These are phyloP conservation scores for Hydrolagus colliei DNA, from an alignment of 2,797 vertebrate genomes.

Conservation along the genomic window DNA sequence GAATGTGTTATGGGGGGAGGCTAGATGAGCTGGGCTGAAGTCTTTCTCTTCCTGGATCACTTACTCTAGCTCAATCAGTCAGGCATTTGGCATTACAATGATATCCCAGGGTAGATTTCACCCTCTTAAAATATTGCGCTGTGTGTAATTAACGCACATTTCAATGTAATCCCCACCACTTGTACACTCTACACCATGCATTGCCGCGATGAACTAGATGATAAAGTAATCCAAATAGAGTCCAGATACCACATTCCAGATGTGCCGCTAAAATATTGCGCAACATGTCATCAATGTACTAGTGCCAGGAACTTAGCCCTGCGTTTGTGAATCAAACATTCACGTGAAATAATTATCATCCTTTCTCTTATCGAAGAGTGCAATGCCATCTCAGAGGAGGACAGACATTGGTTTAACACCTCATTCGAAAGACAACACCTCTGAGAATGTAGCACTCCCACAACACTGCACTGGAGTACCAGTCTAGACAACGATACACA, in stretches of 20 bases:
- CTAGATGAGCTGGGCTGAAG: background rate
- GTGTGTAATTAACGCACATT: no score
- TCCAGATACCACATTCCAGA: background rate
- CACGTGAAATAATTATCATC: no score
- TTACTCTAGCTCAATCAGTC: background rate
- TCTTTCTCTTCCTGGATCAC: background rate
- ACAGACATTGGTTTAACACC: no score
- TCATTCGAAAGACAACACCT: no score
- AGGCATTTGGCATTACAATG: background rate
- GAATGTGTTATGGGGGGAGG: background rate
- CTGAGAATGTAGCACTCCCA: no score
- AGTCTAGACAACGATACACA: no score
- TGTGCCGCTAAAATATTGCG: background rate
- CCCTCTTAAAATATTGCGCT: background rate
- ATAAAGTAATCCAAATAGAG: slow-evolving; percentile 12
- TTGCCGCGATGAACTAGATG: background rate
- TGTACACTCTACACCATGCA: background rate
- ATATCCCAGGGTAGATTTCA: background rate
- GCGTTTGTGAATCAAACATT: background rate
- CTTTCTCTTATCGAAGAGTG: no score
- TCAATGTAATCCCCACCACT: background rate
- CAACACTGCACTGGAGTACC: no score
- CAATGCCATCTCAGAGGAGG: no score
- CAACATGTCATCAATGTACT: background rate
- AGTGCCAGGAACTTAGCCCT: background rate